Evolutionary conservation across 2,888 invertebrate genomes (phyloP).

Genomic region (Lordiphosa andalusiaca): DNA sequence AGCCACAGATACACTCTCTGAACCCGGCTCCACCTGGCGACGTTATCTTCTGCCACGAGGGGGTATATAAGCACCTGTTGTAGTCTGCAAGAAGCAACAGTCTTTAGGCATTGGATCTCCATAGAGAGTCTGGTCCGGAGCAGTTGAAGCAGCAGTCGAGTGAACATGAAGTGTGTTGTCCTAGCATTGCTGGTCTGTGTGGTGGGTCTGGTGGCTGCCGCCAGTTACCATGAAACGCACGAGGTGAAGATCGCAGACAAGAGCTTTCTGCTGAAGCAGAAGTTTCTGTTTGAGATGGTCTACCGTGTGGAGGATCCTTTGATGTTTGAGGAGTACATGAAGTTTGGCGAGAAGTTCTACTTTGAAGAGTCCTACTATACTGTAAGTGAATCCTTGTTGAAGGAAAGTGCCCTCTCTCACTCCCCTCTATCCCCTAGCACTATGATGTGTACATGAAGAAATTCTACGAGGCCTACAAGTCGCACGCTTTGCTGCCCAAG

Average conservation of each 20-base stretch:
- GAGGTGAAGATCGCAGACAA: constrained; percentile 66
- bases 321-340: constrained; percentile 69
- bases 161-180: constrained; percentile 71
- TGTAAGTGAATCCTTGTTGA: constrained; percentile 33
- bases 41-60: not conserved
- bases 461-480: constrained; percentile 61
- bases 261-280: constrained; percentile 61
- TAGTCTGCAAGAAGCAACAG: constrained; percentile 43
- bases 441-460: constrained; percentile 59
- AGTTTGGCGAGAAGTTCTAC: constrained; percentile 81
- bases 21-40: not conserved
- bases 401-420: too few species aligned
- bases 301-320: constrained; percentile 47
- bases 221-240: constrained; percentile 45
- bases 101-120: constrained; percentile 67
- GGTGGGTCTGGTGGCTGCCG: constrained; percentile 68
- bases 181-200: constrained; percentile 70
- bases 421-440: constrained; percentile 29
- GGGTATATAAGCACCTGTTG: constrained; percentile 38
- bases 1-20: constrained; percentile 2
- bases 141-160: constrained; percentile 39
- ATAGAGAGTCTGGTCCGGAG: constrained; percentile 53
- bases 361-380: constrained; percentile 61
- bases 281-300: constrained; percentile 69
- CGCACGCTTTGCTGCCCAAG: constrained; percentile 81